Evolutionary conservation across 2,888 invertebrate genomes (phyloP).

Genomic region (Tachina lurida): DNA sequence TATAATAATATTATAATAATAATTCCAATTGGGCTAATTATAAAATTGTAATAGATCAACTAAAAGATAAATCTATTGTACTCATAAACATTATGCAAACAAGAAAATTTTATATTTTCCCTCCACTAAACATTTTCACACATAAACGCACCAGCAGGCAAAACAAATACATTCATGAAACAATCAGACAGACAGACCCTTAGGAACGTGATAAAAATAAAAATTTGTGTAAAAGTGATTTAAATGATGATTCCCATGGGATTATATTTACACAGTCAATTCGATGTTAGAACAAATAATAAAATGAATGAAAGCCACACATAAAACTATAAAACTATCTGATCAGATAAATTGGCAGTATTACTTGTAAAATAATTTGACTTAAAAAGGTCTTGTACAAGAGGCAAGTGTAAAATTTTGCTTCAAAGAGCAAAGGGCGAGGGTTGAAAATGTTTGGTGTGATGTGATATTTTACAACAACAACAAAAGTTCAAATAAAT

Average conservation of each 20-base stretch:
- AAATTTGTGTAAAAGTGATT: conserved; percentile 38
- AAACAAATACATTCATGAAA: not conserved
- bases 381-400: conserved; percentile 21
- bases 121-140: conserved; percentile 7
- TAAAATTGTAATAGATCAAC: conserved; percentile 11
- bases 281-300: conserved; percentile 40
- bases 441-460: conserved; percentile 33
- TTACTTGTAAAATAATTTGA: conserved; percentile 51
- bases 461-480: conserved; percentile 10
- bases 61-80: not conserved
- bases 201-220: conserved; percentile 31
- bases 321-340: conserved; percentile 42
- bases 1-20: no score
- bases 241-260: conserved; percentile 55
- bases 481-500: not conserved
- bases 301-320: conserved; percentile 20
- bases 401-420: conserved; percentile 31
- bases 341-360: conserved; percentile 54
- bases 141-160: conserved; percentile 4
- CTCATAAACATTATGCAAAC: not conserved
- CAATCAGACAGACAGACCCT: conserved; percentile 28
- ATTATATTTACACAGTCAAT: conserved; percentile 34
- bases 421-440: not conserved
- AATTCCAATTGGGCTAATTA: not conserved
- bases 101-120: conserved; percentile 1